Percentiles rank a stretch among this genome's conserved stretches.
phyloP scores from a whole-genome alignment of 1,140 invertebrate genomes.

The Drosophila willistoni region DNA sequence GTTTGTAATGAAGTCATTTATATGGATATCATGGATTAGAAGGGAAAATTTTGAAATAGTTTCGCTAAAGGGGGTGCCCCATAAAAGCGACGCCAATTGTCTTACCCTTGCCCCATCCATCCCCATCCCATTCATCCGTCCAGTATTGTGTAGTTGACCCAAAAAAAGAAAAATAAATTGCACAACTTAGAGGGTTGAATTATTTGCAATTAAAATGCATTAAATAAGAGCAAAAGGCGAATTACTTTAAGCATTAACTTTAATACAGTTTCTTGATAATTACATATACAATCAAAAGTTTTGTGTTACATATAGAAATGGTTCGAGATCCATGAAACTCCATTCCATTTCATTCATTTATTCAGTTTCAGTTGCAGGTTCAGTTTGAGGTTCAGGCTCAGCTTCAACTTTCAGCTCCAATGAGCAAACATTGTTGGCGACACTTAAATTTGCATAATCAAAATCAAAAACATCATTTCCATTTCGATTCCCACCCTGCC shows the following conservation, averaged over 20 bases:
- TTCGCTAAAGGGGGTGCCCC: slow-evolving; percentile 10
- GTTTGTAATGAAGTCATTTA: slow-evolving; percentile 70
- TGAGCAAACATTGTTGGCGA: slow-evolving; percentile 75
- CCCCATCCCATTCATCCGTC: too few species aligned
- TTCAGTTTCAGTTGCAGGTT: background rate
- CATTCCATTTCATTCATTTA: background rate
- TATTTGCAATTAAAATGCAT: slow-evolving; percentile 13
- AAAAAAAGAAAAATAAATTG: slow-evolving; percentile 15
- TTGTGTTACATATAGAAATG: background rate
- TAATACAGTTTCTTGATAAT: slow-evolving; percentile 36
- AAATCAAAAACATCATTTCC: slow-evolving; percentile 82
- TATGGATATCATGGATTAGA: slow-evolving; percentile 69
- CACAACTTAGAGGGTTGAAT: slow-evolving; percentile 1
- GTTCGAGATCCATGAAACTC: background rate
- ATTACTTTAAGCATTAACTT: background rate
- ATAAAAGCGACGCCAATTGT: slow-evolving; percentile 60
- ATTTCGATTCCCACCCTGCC: slow-evolving; percentile 36
- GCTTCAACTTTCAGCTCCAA: slow-evolving; percentile 60
- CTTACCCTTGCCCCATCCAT: slow-evolving; percentile 7
- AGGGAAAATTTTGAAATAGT: slow-evolving; percentile 12
- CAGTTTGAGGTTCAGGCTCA: slow-evolving; percentile 20
- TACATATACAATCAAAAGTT: slow-evolving; percentile 25
- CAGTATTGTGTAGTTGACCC: background rate
- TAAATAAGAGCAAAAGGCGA: too few species aligned
- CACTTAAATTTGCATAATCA: slow-evolving; percentile 83